Evolutionary conservation across 35 echinoderm and acorn worm genomes (phyloP).

Genomic region (Eucidaris tribuloides): DNA sequence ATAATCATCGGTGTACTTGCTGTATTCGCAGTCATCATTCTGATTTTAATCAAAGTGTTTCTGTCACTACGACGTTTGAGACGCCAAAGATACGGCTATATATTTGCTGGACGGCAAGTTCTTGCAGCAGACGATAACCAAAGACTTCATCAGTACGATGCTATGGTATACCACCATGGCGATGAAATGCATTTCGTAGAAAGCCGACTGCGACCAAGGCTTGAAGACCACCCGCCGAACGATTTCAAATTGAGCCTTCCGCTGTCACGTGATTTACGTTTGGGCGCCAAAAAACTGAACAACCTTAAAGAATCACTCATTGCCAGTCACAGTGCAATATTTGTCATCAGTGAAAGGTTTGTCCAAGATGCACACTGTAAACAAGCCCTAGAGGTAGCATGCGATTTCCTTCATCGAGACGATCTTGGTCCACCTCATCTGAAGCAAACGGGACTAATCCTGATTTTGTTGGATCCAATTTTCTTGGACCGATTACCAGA

Average conservation of each 20-base stretch:
- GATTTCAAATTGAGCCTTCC: neutral
- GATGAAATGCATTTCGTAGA: neutral
- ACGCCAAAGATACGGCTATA: neutral
- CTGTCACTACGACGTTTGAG: neutral
- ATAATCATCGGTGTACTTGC: neutral
- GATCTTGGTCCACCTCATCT: slow-evolving; percentile 15
- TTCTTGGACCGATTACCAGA: slow-evolving; percentile 3
- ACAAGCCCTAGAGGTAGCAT: slow-evolving; percentile 11
- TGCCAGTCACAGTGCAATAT: neutral
- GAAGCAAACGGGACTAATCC: slow-evolving; percentile 15
- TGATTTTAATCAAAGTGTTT: neutral
- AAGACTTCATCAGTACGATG: neutral
- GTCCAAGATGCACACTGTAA: neutral
- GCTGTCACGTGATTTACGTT: neutral
- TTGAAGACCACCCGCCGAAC: slow-evolving; percentile 15
- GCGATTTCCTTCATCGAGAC: slow-evolving; percentile 9
- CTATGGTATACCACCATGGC: slow-evolving; percentile 1
- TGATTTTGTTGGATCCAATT: neutral
- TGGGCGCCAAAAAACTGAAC: slow-evolving; percentile 13
- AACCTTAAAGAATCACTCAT: slow-evolving; percentile 2
- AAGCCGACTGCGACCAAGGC: neutral
- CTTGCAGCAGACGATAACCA: neutral
- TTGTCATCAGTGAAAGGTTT: slow-evolving; percentile 12
- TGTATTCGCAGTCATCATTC: neutral
- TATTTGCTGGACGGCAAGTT: neutral